Evolutionary conservation across 92 coral and sea anemone genomes (phyloP).

Genomic region (Phymanthus crucifer): DNA sequence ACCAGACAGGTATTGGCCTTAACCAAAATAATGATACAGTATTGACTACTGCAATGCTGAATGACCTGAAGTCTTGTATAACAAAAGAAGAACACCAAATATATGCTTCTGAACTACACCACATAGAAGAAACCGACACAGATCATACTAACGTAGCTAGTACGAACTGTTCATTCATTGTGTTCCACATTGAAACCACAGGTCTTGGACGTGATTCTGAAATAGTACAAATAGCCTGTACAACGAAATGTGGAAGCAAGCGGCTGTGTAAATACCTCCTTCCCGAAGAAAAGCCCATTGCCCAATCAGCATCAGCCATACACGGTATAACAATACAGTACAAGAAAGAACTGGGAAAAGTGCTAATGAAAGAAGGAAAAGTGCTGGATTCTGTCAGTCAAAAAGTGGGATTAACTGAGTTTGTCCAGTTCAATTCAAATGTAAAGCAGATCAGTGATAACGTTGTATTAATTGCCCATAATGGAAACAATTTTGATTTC

Average conservation of each 20-base stretch:
- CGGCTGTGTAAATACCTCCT: background rate
- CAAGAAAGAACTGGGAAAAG: background rate
- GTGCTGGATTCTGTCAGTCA: conserved; percentile 4
- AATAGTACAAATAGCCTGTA: conserved; percentile 15
- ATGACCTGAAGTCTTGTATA: conserved; percentile 12
- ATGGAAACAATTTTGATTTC: conserved; percentile 18
- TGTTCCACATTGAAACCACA: conserved; percentile 35
- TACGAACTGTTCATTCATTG: background rate
- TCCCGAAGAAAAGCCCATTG: background rate
- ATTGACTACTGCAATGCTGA: background rate
- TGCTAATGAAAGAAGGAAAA: conserved; percentile 1
- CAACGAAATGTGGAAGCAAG: background rate
- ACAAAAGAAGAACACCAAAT: conserved; percentile 7
- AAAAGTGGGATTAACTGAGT: background rate
- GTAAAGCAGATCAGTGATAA: background rate
- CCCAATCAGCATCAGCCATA: background rate
- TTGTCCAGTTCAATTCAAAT: background rate
- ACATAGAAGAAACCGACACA: background rate
- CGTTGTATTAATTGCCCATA: conserved; percentile 8
- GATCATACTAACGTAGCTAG: background rate
- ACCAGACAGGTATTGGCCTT: conserved; percentile 20
- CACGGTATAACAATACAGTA: conserved; percentile 14
- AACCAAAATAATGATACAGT: background rate
- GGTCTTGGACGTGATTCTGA: conserved; percentile 16
- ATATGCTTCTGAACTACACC: no score